Conservation (phyloP, 2,888 invertebrate species). For the Liodrosophila aerea region DNA sequence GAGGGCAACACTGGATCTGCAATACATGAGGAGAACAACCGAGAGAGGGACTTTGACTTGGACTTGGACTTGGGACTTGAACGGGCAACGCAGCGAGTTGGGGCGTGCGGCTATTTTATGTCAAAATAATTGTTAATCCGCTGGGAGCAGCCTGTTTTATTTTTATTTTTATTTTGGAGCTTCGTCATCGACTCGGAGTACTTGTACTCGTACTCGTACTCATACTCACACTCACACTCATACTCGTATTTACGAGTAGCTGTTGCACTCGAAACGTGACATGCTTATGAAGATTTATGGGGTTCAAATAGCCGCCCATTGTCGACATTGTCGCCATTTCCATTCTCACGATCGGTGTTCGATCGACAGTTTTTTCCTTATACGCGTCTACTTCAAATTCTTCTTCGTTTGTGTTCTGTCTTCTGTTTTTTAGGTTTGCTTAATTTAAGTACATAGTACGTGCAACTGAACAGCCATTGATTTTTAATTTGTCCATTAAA, state of each 20-base stretch:
- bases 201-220: no score
- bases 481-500: slow-evolving; percentile 81
- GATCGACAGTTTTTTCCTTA: slow-evolving; percentile 69
- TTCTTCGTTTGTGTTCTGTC: slow-evolving; percentile 24
- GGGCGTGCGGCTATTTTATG: slow-evolving; percentile 67
- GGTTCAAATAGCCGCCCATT: slow-evolving; percentile 61
- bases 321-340: slow-evolving; percentile 76
- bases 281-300: slow-evolving; percentile 81
- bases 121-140: slow-evolving; percentile 76
- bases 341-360: slow-evolving; percentile 81
- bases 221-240: slow-evolving; percentile 32
- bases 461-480: slow-evolving; percentile 69
- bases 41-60: slow-evolving; percentile 19
- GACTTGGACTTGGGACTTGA: slow-evolving; percentile 17
- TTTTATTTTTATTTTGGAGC: slow-evolving; percentile 26
- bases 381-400: slow-evolving; percentile 15
- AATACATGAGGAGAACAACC: not conserved
- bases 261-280: slow-evolving; percentile 81
- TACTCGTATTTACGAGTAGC: slow-evolving; percentile 75
- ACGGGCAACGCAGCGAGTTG: not conserved
- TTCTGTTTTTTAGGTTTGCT: slow-evolving; percentile 47
- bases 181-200: slow-evolving; percentile 45
- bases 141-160: slow-evolving; percentile 38
- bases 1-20: not conserved
- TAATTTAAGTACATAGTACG: slow-evolving; percentile 74